Conservation (phyloP, 2,888 invertebrate genomes). For the Andrena flavipes region DNA sequence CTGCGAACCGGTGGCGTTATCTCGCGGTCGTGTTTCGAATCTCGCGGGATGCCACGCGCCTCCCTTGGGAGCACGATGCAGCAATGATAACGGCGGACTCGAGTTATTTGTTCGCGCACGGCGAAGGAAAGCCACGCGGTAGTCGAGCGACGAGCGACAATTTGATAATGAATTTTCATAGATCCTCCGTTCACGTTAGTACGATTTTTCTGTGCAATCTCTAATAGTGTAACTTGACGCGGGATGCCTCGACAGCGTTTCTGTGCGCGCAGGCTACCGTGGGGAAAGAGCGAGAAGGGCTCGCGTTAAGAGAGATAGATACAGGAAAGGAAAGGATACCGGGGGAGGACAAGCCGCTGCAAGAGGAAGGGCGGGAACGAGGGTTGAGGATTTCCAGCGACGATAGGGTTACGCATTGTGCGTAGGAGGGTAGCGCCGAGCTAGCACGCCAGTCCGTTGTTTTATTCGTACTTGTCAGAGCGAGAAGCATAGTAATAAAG, state of each 20-base stretch:
- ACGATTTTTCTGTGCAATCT: not conserved
- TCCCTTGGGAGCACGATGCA: not conserved
- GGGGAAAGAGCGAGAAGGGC: constrained; percentile 3
- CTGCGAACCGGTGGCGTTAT: constrained; percentile 74
- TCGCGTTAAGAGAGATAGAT: constrained; percentile 38
- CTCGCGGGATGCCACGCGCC: constrained; percentile 69
- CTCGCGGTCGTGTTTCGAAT: constrained; percentile 75
- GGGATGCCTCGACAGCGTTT: not conserved
- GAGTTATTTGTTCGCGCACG: not conserved
- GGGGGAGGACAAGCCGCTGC: constrained; percentile 32
- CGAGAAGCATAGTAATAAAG: constrained; percentile 69
- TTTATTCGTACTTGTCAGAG: constrained; percentile 67
- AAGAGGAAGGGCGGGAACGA: constrained; percentile 53
- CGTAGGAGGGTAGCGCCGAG: constrained; percentile 66
- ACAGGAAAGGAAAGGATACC: constrained; percentile 32
- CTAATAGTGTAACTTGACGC: not conserved
- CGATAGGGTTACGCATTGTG: constrained; percentile 76
- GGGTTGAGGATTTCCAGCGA: constrained; percentile 63
- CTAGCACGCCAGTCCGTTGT: constrained; percentile 57
- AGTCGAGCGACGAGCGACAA: not conserved
- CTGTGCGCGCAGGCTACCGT: constrained; percentile 9
- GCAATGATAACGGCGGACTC: not conserved
- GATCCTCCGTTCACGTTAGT: not conserved
- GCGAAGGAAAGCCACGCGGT: not conserved
- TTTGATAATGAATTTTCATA: not conserved